Evolutionary conservation across 1,140 invertebrate species (phyloP), one percentile per base, ranked within the genome.

Genomic region (Leptopilina boulardi): DNA sequence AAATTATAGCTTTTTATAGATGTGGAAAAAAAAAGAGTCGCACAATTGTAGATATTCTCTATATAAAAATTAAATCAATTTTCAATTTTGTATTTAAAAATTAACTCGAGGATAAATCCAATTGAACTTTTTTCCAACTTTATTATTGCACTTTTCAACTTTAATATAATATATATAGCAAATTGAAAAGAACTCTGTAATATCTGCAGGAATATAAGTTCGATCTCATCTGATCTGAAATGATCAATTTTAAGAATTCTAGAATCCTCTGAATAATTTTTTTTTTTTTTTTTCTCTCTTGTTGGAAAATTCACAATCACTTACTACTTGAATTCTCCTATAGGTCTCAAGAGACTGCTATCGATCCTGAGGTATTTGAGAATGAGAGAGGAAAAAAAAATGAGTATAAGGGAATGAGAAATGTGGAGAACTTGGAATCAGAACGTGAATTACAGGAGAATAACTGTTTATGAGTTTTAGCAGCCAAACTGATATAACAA

Each of bases 271-370:
- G 23, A 66, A 66, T 66, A 66, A 66, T 66, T 26, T 66, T 23
- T 38, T 38, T n/a, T n/a, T n/a, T n/a, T n/a, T n/a, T n/a, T n/a
- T n/a, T n/a, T n/a, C n/a, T n/a, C n/a, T 3, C 56, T 66, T 66
- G 56, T 26, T 66, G 56, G 56, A 66, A 66, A 66, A 66, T 66
- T 66, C 59, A 66, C 23, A 66, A 66, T 66, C 59, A 66, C 26
- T 66, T 66, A 34, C 59, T 30, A 23, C 59, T 66, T 66, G 59
- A 66, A 30, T 66, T 66, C 21, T 59, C 1, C 56, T 59, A 59
- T 59, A 66, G 59, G 26, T 66, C 59, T 66, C 26, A 5, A 66
- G 59, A 66, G 59, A 26, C 23, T 30, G 56, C 13, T 9, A 66
- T 26, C 56, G 56, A 66, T 26, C 56, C 54, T n/a, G 10, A 26